A percentile compares a stretch with the other conserved stretches of the same genome.
Conservation (phyloP, 2,113 vertebrate genomes). For the Myotis brandtii region DNA sequence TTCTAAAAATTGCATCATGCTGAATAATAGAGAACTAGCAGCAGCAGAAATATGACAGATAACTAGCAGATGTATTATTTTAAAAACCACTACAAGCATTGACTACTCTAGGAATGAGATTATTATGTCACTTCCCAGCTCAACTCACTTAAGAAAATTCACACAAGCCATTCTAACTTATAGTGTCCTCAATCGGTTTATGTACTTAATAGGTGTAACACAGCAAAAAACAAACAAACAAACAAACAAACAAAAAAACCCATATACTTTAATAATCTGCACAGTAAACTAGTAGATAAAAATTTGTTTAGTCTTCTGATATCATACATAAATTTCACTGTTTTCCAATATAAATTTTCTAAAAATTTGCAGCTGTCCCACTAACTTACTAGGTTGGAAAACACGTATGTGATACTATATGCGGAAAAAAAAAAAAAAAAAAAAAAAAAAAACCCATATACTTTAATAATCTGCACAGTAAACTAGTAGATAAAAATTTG, state of each 20-base stretch:
- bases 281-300: not conserved
- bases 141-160: not conserved
- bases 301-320: slow-evolving; percentile 12
- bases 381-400: slow-evolving; percentile 20
- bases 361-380: slow-evolving; percentile 2
- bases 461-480: not conserved
- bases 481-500: not conserved
- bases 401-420: slow-evolving; percentile 8
- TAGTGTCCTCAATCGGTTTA: not conserved
- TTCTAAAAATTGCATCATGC: not conserved
- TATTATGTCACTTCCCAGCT: not conserved
- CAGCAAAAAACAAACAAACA: slow-evolving; percentile 11
- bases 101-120: not conserved
- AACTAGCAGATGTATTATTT: not conserved
- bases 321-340: not conserved
- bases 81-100: not conserved
- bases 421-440: too few species aligned
- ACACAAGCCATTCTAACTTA: not conserved
- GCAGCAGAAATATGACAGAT: not conserved
- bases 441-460: slow-evolving; percentile 4
- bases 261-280: not conserved
- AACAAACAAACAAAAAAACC: slow-evolving; percentile 46
- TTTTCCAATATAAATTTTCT: not conserved
- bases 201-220: not conserved
- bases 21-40: not conserved